Conservation (phyloP, 2,797 vertebrate genomes). For the Enteromius afrohamiltoni region DNA sequence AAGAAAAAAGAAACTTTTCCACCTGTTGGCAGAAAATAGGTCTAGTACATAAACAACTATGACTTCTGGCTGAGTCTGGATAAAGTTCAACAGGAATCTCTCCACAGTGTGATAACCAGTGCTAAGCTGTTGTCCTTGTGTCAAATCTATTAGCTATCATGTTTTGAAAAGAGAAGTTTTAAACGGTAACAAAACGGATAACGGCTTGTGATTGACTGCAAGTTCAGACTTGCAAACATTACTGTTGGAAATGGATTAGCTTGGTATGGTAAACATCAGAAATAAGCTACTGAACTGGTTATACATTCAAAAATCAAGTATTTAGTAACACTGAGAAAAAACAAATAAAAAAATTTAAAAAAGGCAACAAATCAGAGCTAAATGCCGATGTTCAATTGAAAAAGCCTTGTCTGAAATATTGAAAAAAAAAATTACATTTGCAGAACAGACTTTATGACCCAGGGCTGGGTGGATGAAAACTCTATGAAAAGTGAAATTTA, state of each 20-base stretch:
- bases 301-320: background rate
- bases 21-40: background rate
- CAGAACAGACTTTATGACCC: background rate
- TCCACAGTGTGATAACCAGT: background rate
- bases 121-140: background rate
- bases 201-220: background rate
- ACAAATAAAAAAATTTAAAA: background rate
- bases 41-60: background rate
- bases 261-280: background rate
- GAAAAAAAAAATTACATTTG: background rate
- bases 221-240: slow-evolving; percentile 4
- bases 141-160: slow-evolving; percentile 1
- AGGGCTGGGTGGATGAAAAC: background rate
- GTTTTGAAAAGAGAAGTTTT: background rate
- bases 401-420: background rate
- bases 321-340: background rate
- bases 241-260: background rate
- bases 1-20: background rate
- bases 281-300: background rate
- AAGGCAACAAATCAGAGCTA: background rate
- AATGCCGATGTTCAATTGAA: background rate
- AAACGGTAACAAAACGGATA: background rate
- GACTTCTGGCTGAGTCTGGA: background rate
- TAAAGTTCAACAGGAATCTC: background rate
- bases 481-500: background rate